phyloP scores from a whole-genome alignment of 1,140 invertebrate species.

The Procambarus virginalis region DNA sequence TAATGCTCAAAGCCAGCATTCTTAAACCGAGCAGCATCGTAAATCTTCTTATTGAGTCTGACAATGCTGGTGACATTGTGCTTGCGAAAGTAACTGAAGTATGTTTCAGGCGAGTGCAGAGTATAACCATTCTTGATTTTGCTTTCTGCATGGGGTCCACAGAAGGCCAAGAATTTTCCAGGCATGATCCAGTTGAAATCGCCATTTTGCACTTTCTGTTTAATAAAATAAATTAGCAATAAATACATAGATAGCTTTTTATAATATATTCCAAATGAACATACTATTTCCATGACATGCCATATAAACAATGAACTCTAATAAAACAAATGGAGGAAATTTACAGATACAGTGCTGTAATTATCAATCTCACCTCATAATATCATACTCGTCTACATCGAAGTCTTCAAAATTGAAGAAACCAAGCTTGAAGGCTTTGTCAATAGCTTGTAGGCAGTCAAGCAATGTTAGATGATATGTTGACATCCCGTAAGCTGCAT shows the following conservation, averaged over 20 bases:
- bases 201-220: slow-evolving; percentile 96
- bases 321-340: background rate
- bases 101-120: slow-evolving; percentile 95
- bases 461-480: slow-evolving; percentile 88
- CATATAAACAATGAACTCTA: background rate
- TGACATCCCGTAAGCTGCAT: slow-evolving; percentile 90
- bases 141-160: slow-evolving; percentile 94
- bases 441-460: slow-evolving; percentile 93
- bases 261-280: background rate
- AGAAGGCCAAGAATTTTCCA: slow-evolving; percentile 97
- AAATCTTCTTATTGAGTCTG: slow-evolving; percentile 95
- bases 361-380: slow-evolving; percentile 81
- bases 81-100: slow-evolving; percentile 94
- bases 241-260: background rate
- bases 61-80: slow-evolving; percentile 96
- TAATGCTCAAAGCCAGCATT: slow-evolving; percentile 93
- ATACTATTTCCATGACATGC: background rate
- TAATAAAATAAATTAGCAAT: slow-evolving; percentile 69
- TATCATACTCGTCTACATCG: slow-evolving; percentile 94
- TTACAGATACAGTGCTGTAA: background rate
- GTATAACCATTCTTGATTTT: slow-evolving; percentile 93
- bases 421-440: slow-evolving; percentile 89
- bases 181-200: slow-evolving; percentile 99
- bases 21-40: slow-evolving; percentile 92
- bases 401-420: slow-evolving; percentile 98